Evolutionary conservation across 2,888 invertebrate genomes (phyloP).

Genomic region (Amblyteles armatorius): DNA sequence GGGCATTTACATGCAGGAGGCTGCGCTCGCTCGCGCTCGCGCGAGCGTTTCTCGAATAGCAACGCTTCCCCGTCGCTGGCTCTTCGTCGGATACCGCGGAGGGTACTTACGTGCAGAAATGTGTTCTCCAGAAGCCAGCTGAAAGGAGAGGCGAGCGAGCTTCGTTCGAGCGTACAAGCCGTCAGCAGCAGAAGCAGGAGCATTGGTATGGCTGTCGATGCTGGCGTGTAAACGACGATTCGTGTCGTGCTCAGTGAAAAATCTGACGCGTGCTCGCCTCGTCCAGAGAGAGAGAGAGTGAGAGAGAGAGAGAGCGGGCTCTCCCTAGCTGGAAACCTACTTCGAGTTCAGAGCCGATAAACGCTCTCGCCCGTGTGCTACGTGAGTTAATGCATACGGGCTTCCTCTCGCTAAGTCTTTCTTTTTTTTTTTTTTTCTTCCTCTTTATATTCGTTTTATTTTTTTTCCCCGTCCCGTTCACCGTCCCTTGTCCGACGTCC

Average conservation of each 20-base stretch:
- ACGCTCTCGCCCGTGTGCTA: slow-evolving; percentile 38
- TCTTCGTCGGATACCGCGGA: slow-evolving; percentile 37
- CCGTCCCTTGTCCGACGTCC: slow-evolving; percentile 39
- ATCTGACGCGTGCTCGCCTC: slow-evolving; percentile 71
- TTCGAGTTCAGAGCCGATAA: slow-evolving; percentile 59
- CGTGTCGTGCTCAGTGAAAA: slow-evolving; percentile 75
- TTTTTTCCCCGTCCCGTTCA: slow-evolving; percentile 15
- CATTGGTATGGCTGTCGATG: slow-evolving; percentile 65
- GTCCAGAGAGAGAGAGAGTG: slow-evolving; percentile 49
- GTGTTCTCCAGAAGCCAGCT: slow-evolving; percentile 56
- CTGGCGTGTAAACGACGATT: slow-evolving; percentile 76
- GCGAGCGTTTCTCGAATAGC: slow-evolving; percentile 64
- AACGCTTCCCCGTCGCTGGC: slow-evolving; percentile 25
- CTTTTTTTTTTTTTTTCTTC: slow-evolving; percentile 14
- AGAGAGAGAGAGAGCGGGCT: slow-evolving; percentile 9
- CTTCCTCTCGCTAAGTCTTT: slow-evolving; percentile 18
- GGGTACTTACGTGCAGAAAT: slow-evolving; percentile 64
- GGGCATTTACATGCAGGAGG: slow-evolving; percentile 76
- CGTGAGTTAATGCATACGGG: slow-evolving; percentile 52
- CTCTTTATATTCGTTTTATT: slow-evolving; percentile 10
- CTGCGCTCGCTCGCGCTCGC: slow-evolving; percentile 55
- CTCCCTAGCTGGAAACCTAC: slow-evolving; percentile 53
- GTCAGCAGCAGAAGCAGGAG: slow-evolving; percentile 40
- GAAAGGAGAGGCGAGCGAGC: slow-evolving; percentile 33
- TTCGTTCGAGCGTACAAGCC: slow-evolving; percentile 44